Evolutionary conservation across 2,888 invertebrate species (phyloP), one percentile per base, ranked within the genome.

Genomic region (Volucella inanis): DNA sequence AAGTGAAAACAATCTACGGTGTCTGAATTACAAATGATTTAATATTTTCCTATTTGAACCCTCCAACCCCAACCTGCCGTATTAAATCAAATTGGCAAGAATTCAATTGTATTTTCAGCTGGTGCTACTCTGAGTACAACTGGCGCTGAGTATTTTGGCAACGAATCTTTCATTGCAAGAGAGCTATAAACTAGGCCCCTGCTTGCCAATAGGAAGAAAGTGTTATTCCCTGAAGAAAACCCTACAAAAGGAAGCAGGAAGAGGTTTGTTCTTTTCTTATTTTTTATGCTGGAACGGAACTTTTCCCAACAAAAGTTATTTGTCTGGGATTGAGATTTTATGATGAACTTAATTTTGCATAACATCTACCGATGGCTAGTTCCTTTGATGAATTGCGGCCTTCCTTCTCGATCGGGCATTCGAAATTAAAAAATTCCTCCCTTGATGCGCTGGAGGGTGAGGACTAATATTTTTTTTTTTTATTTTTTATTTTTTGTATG

Each of bases 281-380:
- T 31, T 31, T 31, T 31, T 6, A 31, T 6, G 31, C 6, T 6
- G 6, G 31, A 31, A 31, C 31, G 1, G 31, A 31, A 31, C 31
- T 31, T 31, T 31, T 1, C 4, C 49, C 55, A 79, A 72, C 81
- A 85, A 81, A 81, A 76, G 52, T 81, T 80, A 85, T 85, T 77
- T 74, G 81, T 81, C 85, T 85, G 72, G 65, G 68, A 85, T 85
- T 85, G 85, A 85, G 77, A 76, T 81, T 85, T 81, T 81, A 81
- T 85, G 80, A 77, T 81, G 81, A 85, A 85, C 76, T 81, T 72
- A 85, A 85, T 81, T 85, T 85, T 81, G 85, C 81, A 85, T 85
- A 85, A 68, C 76, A 81, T 81, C 85, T 85, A 68, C 50, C 59
- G 67, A 70, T 61, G 65, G 31, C 31, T 31, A 31, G 31, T 6